Evolutionary conservation across 2,113 vertebrate genomes (phyloP), one percentile per base, ranked within the genome.

Genomic region (Tympanuchus pallidicinctus): DNA sequence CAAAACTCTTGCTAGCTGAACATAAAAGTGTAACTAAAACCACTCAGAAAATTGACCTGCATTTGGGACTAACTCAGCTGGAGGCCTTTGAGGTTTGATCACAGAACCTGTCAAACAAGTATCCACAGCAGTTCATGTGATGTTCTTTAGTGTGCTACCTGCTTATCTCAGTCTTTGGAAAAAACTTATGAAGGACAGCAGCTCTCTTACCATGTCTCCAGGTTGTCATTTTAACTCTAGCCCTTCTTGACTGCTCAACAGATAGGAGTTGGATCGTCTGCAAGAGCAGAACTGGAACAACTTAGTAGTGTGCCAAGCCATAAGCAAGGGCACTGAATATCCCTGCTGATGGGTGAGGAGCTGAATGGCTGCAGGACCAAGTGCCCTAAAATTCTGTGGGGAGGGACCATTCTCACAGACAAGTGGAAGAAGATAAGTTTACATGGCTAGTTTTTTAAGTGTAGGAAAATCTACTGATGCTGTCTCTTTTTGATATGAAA

Each of bases 1-100:
- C 20, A 89, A 36, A 89, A 28, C 72, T 94, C 56, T 79, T 94
- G 94, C 61, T 88, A 43, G 50, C 40, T 65, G 63, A 93, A 40
- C 67, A 85, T 72, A 21, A 34, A 86, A 82, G 83, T 83, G 95
- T 97, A 95, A 84, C 93, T 88, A 91, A 80, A 96, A 88, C 48
- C n/a, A 52, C 63, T 70, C 50, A 88, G 60, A 83, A 81, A 88
- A 76, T 34, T 77, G 2, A 45, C 86, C 73, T 71, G 5, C 78
- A 76, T 47, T 65, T 2, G 1, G 66, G 47, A 92, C 42, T 50
- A 34, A 40, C 48, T 25, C 80, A 69, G 76, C 52, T 91, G 54
- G 90, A 92, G 60, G 71, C 28, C 52, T 94, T 63, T 72, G 94
- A 90, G 60, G 30, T 92, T 91, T 73, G 56, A 56, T 73, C 74